Conservation (phyloP, 2,113 vertebrate genomes). For the Oenanthe melanoleuca region DNA sequence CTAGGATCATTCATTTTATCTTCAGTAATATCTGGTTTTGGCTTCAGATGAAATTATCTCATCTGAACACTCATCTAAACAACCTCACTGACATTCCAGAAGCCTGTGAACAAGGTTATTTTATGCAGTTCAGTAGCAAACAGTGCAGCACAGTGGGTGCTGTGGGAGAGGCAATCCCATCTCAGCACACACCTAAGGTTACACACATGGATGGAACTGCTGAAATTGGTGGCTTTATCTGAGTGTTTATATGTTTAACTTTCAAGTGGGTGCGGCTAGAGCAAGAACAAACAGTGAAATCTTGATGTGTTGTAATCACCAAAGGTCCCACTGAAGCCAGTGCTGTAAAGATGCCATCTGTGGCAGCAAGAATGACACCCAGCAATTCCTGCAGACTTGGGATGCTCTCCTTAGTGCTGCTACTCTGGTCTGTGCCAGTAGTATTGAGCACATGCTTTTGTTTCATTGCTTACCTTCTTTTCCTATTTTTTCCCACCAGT, state of each 20-base stretch:
- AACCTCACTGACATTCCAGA: neutral
- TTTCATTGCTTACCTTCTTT: neutral
- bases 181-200: neutral
- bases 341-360: neutral
- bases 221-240: neutral
- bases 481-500: accelerated
- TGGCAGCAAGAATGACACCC: neutral
- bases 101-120: neutral
- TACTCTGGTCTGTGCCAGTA: neutral
- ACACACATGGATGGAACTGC: neutral
- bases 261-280: neutral
- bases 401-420: neutral
- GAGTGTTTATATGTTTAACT: neutral
- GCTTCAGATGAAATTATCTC: neutral
- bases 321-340: neutral
- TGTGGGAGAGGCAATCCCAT: neutral
- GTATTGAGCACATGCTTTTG: neutral
- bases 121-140: neutral
- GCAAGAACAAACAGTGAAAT: neutral
- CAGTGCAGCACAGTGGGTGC: neutral
- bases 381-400: neutral
- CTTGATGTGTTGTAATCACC: neutral
- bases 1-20: neutral
- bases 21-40: neutral
- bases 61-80: neutral